Evolutionary conservation across 2,797 vertebrate species (phyloP).

Genomic region (Argya squamiceps): DNA sequence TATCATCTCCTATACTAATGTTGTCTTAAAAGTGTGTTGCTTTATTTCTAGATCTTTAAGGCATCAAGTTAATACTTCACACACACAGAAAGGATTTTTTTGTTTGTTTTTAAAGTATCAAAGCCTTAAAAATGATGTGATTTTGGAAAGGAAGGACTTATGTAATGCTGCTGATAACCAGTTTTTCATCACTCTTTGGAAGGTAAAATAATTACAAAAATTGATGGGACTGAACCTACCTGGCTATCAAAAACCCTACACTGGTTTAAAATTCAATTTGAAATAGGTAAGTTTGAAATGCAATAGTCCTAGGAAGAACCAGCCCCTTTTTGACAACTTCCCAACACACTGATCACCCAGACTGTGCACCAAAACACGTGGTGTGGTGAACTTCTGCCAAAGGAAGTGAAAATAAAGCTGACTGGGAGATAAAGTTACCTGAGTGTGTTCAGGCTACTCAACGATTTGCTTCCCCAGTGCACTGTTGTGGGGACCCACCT

Average conservation of each 20-base stretch:
- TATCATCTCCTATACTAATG: not conserved
- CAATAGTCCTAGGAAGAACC: not conserved
- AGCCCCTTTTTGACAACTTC: not conserved
- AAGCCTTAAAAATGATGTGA: not conserved
- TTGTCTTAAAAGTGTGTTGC: not conserved
- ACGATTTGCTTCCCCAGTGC: not conserved
- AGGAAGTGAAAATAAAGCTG: not conserved
- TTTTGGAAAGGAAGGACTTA: not conserved
- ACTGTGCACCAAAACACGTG: not conserved
- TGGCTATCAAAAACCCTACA: not conserved
- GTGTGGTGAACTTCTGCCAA: not conserved
- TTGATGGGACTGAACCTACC: not conserved
- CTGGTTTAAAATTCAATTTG: not conserved
- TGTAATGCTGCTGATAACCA: not conserved
- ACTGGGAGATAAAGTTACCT: not conserved
- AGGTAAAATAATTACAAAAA: not conserved
- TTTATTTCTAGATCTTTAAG: not conserved
- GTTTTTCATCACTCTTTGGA: not conserved
- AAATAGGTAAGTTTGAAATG: not conserved
- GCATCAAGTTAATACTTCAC: not conserved
- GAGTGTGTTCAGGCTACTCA: not conserved
- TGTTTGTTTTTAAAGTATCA: not conserved
- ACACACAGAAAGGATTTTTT: not conserved
- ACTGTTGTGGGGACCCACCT: slow-evolving; percentile 60
- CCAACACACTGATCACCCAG: not conserved